Evolutionary conservation across 2,113 vertebrate genomes (phyloP).

Genomic region (Nibea coibor): DNA sequence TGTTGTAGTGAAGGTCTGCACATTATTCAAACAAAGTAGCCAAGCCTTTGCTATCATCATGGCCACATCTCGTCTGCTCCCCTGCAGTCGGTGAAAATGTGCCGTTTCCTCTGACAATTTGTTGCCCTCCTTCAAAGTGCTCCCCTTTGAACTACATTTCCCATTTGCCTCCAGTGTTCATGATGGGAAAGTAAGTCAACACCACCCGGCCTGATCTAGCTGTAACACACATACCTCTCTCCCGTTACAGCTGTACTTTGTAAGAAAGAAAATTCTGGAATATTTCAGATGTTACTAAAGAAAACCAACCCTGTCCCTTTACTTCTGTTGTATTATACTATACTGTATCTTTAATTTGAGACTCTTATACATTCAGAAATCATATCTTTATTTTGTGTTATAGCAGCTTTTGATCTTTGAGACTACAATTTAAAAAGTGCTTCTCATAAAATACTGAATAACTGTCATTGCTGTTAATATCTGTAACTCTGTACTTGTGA

Average conservation of each 20-base stretch:
- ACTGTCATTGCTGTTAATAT: not conserved
- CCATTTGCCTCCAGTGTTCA: slow-evolving; percentile 14
- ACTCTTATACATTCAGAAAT: not conserved
- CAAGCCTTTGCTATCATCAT: not conserved
- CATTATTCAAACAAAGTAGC: too few relatives aligned
- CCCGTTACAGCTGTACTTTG: slow-evolving; percentile 64
- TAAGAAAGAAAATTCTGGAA: slow-evolving; percentile 32
- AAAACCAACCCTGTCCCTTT: not conserved
- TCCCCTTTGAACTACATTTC: slow-evolving; percentile 23
- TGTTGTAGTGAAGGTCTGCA: not conserved
- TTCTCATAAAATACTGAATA: not conserved
- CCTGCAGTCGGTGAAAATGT: slow-evolving; percentile 11
- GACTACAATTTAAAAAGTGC: not conserved
- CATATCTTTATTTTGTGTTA: not conserved
- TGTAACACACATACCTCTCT: slow-evolving; percentile 66
- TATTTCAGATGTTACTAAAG: slow-evolving; percentile 18
- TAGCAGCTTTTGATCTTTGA: not conserved
- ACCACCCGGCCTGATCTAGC: slow-evolving; percentile 62
- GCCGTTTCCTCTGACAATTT: slow-evolving; percentile 1
- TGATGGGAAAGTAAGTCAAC: slow-evolving; percentile 70
- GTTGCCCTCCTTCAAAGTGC: slow-evolving; percentile 1
- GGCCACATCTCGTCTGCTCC: not conserved
- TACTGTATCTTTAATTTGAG: not conserved
- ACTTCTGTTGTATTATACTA: too few relatives aligned
- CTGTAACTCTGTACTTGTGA: not conserved